Percentiles rank a stretch among this genome's conserved stretches.
phyloP scores from a whole-genome alignment of 1,140 invertebrate genomes.

The Sinella curviseta region DNA sequence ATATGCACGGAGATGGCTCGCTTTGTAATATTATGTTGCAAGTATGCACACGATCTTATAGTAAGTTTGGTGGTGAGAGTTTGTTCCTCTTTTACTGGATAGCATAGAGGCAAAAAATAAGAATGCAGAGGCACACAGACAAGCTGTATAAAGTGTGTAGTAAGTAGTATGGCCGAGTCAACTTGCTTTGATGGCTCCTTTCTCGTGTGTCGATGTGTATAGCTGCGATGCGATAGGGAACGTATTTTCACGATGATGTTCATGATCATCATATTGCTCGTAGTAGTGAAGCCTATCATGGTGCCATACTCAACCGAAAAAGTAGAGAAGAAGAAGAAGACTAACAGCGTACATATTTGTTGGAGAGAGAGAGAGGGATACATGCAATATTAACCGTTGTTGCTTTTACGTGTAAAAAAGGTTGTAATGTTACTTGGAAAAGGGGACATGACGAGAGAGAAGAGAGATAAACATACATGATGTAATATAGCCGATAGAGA shows the following conservation, averaged over 20 bases:
- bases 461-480: too few species aligned
- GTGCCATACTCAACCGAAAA: slow-evolving; percentile 10
- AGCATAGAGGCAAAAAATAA: too few species aligned
- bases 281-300: neutral
- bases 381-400: neutral
- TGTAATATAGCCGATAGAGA: too few species aligned
- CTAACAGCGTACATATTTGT: too few species aligned
- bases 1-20: neutral
- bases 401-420: too few species aligned
- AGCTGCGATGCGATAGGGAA: neutral
- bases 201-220: neutral
- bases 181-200: neutral
- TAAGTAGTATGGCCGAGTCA: neutral
- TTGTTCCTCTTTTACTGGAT: neutral
- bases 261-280: neutral
- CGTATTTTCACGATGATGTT: neutral
- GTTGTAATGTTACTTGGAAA: too few species aligned
- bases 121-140: neutral
- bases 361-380: slow-evolving; percentile 10
- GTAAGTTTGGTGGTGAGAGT: neutral
- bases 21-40: too few species aligned
- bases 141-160: neutral
- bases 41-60: neutral
- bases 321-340: neutral
- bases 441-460: too few species aligned